Conservation (phyloP, 2,113 vertebrate genomes). For the Spheniscus mendiculus region DNA sequence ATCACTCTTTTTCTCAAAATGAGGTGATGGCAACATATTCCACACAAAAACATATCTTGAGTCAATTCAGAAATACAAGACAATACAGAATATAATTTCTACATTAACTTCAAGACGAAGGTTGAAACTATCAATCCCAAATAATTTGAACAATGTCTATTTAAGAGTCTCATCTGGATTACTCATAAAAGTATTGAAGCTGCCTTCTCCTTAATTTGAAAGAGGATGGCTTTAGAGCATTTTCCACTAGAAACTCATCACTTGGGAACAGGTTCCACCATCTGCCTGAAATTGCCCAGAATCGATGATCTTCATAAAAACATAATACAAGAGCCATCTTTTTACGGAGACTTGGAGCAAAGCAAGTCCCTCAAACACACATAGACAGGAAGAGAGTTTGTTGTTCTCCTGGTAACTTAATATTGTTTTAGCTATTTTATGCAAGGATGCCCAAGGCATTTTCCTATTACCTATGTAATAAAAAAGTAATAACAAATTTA, state of each 20-base stretch:
- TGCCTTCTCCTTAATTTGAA: neutral
- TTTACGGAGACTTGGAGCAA: neutral
- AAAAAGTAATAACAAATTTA: constrained; percentile 13
- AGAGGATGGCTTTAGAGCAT: neutral
- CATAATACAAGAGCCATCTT: neutral
- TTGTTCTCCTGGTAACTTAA: neutral
- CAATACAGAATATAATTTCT: neutral
- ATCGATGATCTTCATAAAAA: neutral
- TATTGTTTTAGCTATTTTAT: neutral
- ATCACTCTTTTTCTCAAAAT: neutral
- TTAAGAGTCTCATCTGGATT: neutral
- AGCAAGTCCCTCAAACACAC: neutral
- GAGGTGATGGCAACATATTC: neutral
- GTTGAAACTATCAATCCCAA: neutral
- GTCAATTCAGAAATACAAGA: neutral
- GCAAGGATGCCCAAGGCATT: neutral
- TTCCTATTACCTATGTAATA: neutral
- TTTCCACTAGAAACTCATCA: neutral
- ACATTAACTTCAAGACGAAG: neutral
- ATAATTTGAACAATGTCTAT: neutral
- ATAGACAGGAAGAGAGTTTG: neutral
- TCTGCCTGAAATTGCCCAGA: neutral
- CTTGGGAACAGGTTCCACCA: neutral
- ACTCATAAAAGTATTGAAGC: neutral
- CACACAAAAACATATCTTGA: neutral